A percentile compares a stretch with the other conserved stretches of the same genome.
phyloP scores from a whole-genome alignment of 2,888 invertebrate species.

The Drosophila formosana region DNA sequence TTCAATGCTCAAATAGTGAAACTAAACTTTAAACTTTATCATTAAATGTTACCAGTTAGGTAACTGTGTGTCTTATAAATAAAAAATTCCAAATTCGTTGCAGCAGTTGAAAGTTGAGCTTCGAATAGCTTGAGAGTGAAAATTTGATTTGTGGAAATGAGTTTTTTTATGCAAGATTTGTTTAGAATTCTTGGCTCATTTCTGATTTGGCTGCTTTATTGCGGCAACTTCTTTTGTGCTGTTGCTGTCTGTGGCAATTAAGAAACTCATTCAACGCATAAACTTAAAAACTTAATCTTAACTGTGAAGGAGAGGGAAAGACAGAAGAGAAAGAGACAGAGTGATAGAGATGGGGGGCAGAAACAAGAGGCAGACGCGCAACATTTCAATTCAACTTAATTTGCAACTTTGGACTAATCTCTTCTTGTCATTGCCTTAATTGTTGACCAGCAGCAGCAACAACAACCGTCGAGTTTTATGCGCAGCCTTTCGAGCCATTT shows the following conservation, averaged over 20 bases:
- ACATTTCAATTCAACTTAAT: conserved; percentile 77
- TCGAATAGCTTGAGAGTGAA: conserved; percentile 42
- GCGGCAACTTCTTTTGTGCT: conserved; percentile 26
- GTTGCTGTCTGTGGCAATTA: conserved; percentile 40
- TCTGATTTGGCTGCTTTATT: conserved; percentile 29
- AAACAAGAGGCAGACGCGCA: conserved; percentile 38
- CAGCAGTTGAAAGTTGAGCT: conserved; percentile 6
- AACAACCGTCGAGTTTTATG: conserved; percentile 63
- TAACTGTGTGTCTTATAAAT: too few relatives aligned
- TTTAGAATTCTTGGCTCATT: conserved; percentile 2
- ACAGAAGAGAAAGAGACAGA: background rate
- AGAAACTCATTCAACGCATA: conserved; percentile 54
- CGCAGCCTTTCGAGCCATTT: conserved; percentile 62
- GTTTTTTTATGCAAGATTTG: conserved; percentile 14
- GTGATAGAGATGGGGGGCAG: too few relatives aligned
- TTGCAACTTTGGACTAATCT: conserved; percentile 77
- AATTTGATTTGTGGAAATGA: conserved; percentile 49
- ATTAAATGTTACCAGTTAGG: too few relatives aligned
- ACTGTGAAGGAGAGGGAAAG: background rate
- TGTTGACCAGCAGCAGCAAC: conserved; percentile 66
- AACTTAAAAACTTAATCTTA: conserved; percentile 60
- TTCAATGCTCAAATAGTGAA: too few relatives aligned
- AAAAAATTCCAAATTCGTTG: background rate
- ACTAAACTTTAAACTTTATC: too few relatives aligned
- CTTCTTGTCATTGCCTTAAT: conserved; percentile 75